A percentile compares a stretch with the other conserved stretches of the same genome.
phyloP scores from a whole-genome alignment of 2,113 vertebrate genomes.

The Hoplias malabaricus region DNA sequence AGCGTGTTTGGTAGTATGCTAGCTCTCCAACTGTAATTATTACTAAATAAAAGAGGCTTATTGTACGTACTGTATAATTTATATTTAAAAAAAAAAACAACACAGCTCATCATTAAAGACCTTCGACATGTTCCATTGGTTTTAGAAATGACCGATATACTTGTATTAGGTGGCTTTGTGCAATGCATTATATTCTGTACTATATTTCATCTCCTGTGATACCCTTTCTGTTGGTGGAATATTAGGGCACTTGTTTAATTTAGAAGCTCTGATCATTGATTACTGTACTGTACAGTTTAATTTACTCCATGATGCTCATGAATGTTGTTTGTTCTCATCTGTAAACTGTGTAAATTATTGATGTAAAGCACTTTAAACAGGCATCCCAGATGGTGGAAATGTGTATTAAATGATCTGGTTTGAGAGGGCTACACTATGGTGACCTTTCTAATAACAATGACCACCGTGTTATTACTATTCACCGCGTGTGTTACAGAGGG shows the following conservation, averaged over 20 bases:
- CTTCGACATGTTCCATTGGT: slow-evolving; percentile 66
- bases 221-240: slow-evolving; percentile 71
- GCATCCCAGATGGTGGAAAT: slow-evolving; percentile 51
- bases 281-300: slow-evolving; percentile 64
- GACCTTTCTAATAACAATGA: slow-evolving; percentile 20
- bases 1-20: slow-evolving; percentile 42
- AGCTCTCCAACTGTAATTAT: slow-evolving; percentile 59
- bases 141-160: slow-evolving; percentile 67
- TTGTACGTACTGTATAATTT: slow-evolving; percentile 65
- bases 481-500: neutral
- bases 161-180: slow-evolving; percentile 90
- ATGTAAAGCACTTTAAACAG: slow-evolving; percentile 47
- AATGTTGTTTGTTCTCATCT: slow-evolving; percentile 59
- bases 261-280: slow-evolving; percentile 67
- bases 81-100: slow-evolving; percentile 53
- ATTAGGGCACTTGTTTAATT: slow-evolving; percentile 64
- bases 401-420: slow-evolving; percentile 59
- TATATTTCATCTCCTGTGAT: slow-evolving; percentile 72
- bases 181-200: slow-evolving; percentile 82
- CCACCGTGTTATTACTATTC: neutral
- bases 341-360: slow-evolving; percentile 60
- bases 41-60: slow-evolving; percentile 52
- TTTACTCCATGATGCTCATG: slow-evolving; percentile 60
- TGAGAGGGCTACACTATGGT: slow-evolving; percentile 29
- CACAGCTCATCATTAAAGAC: slow-evolving; percentile 54